These are phyloP conservation scores for Leptatherina wallacei DNA, from an alignment of 2,797 vertebrate species.

Conservation along the genomic window DNA sequence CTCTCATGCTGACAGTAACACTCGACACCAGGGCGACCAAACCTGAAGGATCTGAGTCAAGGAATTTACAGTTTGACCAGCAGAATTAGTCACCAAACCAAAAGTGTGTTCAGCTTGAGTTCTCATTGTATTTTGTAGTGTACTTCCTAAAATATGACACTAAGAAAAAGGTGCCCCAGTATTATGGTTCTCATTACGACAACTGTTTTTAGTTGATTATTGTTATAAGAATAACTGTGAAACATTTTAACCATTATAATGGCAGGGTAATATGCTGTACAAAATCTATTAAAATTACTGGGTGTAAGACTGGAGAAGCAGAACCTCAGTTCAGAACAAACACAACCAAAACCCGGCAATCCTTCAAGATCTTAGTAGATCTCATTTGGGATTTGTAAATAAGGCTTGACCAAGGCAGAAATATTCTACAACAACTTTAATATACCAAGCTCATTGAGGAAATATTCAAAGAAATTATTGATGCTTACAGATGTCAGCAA, in stretches of 20 bases:
- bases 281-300: neutral
- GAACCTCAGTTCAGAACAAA: neutral
- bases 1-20: conserved; percentile 98
- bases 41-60: conserved; percentile 88
- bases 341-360: neutral
- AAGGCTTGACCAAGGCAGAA: too few species aligned
- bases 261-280: too few species aligned
- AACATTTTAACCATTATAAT: too few species aligned
- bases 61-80: conserved; percentile 67
- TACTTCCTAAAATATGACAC: neutral
- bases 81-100: neutral
- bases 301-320: neutral
- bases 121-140: too few species aligned
- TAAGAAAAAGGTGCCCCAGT: neutral
- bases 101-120: too few species aligned
- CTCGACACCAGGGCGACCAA: conserved; percentile 96
- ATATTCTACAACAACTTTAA: too few species aligned
- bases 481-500: too few species aligned
- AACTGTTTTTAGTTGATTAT: neutral
- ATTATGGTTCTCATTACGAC: too few species aligned
- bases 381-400: neutral
- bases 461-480: too few species aligned
- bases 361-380: neutral
- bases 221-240: neutral
- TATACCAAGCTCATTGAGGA: too few species aligned